These are phyloP conservation scores for Fissipunctia ypsillon DNA, from an alignment of 2,888 invertebrate genomes.

Conservation along the genomic window DNA sequence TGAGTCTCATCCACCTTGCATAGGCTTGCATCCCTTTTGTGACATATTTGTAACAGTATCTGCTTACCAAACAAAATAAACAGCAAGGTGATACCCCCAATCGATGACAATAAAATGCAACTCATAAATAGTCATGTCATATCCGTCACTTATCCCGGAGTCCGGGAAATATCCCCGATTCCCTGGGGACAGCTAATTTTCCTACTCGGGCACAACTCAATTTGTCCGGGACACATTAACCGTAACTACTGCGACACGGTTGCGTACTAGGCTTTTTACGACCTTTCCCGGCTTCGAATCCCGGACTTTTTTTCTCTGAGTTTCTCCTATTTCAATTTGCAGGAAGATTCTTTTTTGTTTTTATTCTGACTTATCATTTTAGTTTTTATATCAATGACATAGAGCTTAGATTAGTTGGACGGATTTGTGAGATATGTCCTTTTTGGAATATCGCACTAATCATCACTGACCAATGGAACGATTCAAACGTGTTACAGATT, in stretches of 20 bases:
- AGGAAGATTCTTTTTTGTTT: constrained; percentile 77
- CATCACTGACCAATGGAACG: constrained; percentile 84
- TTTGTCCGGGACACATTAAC: constrained; percentile 89
- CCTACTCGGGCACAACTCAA: constrained; percentile 87
- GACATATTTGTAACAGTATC: not conserved
- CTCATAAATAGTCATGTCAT: constrained; percentile 69
- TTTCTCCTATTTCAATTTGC: constrained; percentile 88
- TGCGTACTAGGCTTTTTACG: constrained; percentile 87
- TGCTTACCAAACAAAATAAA: constrained; percentile 15
- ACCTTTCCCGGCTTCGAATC: constrained; percentile 78
- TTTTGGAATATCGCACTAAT: constrained; percentile 77
- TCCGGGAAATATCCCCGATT: constrained; percentile 62
- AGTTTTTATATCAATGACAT: constrained; percentile 38
- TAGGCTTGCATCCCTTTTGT: not conserved
- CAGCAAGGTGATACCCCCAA: constrained; percentile 47
- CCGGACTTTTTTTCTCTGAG: constrained; percentile 75
- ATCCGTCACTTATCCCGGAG: constrained; percentile 65
- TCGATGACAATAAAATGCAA: constrained; percentile 55
- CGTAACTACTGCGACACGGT: constrained; percentile 87
- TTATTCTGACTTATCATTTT: constrained; percentile 30
- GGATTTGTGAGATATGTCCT: constrained; percentile 67
- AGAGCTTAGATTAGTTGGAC: constrained; percentile 68
- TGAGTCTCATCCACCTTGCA: not conserved
- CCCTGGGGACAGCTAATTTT: constrained; percentile 87
- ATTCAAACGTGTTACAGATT: constrained; percentile 49